Percentiles rank a stretch among this genome's conserved stretches.
phyloP scores from a whole-genome alignment of 2,888 invertebrate species.

The Eupelmus urozonus region DNA sequence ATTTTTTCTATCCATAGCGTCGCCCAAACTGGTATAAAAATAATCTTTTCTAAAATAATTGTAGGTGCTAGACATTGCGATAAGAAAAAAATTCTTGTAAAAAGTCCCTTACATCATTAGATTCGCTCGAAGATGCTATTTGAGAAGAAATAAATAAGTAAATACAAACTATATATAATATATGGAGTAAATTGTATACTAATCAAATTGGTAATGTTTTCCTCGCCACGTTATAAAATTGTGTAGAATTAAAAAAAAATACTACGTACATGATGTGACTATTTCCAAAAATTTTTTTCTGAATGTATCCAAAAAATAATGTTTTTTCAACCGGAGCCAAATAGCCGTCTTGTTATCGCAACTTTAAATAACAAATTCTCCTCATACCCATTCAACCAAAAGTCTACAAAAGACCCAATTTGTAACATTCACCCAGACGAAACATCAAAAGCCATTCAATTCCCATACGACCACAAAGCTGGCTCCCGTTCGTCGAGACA shows the following conservation, averaged over 20 bases:
- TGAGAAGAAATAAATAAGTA: constrained; percentile 32
- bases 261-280: constrained; percentile 26
- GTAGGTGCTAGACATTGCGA: constrained; percentile 40
- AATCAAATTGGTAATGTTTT: constrained; percentile 54
- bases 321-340: not conserved
- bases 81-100: constrained; percentile 53
- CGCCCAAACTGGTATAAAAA: not conserved
- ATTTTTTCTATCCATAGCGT: constrained; percentile 6
- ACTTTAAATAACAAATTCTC: not conserved
- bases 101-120: constrained; percentile 45
- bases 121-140: constrained; percentile 14
- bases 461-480: not conserved
- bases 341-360: not conserved
- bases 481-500: constrained; percentile 19
- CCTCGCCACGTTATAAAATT: constrained; percentile 54
- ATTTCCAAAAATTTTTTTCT: constrained; percentile 39
- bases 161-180: constrained; percentile 39
- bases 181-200: constrained; percentile 45
- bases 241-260: constrained; percentile 6
- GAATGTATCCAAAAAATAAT: constrained; percentile 4
- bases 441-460: not conserved
- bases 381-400: too few species aligned
- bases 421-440: not conserved
- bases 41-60: constrained; percentile 48
- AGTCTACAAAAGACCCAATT: not conserved